These are phyloP conservation scores for Puffinus mauretanicus DNA, from an alignment of 2,113 vertebrate species.

Conservation along the genomic window DNA sequence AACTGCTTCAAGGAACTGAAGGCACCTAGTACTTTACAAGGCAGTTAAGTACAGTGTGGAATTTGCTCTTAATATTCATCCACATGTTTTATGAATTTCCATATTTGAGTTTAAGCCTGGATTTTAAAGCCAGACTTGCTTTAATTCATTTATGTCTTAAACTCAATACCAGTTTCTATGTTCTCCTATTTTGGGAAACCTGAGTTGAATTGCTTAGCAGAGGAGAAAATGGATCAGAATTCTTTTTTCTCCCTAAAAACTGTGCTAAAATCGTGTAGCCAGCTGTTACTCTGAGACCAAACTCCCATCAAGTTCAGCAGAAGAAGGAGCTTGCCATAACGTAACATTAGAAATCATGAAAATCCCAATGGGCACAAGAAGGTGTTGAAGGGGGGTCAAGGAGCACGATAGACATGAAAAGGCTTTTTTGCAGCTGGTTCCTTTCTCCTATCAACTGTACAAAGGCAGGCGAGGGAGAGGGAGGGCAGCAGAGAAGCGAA, in stretches of 20 bases:
- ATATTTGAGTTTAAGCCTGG: not conserved
- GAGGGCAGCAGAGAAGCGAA: not conserved
- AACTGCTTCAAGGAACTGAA: not conserved
- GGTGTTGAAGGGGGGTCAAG: conserved; percentile 79
- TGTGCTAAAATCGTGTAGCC: not conserved
- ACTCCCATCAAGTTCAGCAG: not conserved
- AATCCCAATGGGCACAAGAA: conserved; percentile 55
- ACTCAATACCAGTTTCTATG: not conserved
- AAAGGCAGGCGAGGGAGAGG: conserved; percentile 15
- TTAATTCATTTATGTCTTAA: not conserved
- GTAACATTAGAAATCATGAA: conserved; percentile 72
- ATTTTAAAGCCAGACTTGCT: not conserved
- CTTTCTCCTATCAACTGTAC: conserved; percentile 66
- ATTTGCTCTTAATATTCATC: not conserved
- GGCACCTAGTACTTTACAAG: not conserved
- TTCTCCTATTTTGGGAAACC: not conserved
- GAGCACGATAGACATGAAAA: conserved; percentile 71
- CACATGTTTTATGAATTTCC: not conserved
- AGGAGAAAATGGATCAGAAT: not conserved
- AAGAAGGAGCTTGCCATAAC: not conserved
- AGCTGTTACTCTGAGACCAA: not conserved
- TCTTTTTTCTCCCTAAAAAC: conserved; percentile 13
- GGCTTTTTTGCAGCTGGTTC: conserved; percentile 69
- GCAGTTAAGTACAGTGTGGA: not conserved
- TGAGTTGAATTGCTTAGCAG: not conserved